These are phyloP conservation scores for Ormyrus rosae DNA, from an alignment of 2,888 invertebrate genomes.

Conservation along the genomic window DNA sequence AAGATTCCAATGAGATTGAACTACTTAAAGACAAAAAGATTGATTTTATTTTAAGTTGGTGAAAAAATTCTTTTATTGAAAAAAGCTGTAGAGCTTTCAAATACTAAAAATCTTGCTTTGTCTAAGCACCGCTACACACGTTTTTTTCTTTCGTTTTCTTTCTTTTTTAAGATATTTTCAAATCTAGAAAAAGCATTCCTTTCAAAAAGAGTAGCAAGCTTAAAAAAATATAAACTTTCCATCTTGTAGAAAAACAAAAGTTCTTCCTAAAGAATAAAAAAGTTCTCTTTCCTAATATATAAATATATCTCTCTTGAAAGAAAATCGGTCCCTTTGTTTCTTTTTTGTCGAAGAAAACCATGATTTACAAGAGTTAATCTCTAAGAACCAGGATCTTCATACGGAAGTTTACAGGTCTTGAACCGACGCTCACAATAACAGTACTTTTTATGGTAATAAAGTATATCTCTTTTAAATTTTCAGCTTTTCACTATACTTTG, in stretches of 20 bases:
- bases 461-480: slow-evolving; percentile 43
- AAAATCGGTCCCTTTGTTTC: slow-evolving; percentile 44
- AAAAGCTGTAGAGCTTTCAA: slow-evolving; percentile 29
- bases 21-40: slow-evolving; percentile 23
- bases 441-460: slow-evolving; percentile 45
- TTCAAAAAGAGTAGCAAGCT: slow-evolving; percentile 37
- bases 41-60: slow-evolving; percentile 2
- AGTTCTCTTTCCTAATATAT: slow-evolving; percentile 28
- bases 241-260: slow-evolving; percentile 18
- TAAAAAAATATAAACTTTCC: slow-evolving; percentile 49
- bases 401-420: slow-evolving; percentile 43
- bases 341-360: slow-evolving; percentile 37
- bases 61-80: slow-evolving; percentile 9
- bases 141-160: slow-evolving; percentile 30
- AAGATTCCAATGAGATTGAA: slow-evolving; percentile 20
- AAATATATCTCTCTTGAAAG: slow-evolving; percentile 32
- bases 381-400: slow-evolving; percentile 31
- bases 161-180: slow-evolving; percentile 16
- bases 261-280: slow-evolving; percentile 29
- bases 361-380: slow-evolving; percentile 22
- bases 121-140: background rate
- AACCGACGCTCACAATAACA: slow-evolving; percentile 35
- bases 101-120: slow-evolving; percentile 23
- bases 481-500: slow-evolving; percentile 38
- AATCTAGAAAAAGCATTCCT: slow-evolving; percentile 20